Conservation (phyloP, 1,140 invertebrate species). For the Ylistrum balloti region DNA sequence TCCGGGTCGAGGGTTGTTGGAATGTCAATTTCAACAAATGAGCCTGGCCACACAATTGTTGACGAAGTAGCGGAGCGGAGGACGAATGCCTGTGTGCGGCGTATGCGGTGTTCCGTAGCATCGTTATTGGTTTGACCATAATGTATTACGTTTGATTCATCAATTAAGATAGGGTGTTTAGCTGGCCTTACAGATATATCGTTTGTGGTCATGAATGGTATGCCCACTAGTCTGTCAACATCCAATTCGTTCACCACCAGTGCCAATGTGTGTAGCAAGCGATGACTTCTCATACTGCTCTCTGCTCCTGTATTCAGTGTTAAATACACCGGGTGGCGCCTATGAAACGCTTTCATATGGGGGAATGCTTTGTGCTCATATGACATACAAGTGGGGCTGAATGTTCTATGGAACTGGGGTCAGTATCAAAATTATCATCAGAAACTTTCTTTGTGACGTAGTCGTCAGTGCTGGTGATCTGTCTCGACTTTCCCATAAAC, state of each 20-base stretch:
- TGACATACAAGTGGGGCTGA: not conserved
- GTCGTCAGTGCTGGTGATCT: not conserved
- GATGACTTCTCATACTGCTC: conserved; percentile 52
- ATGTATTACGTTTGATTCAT: no score
- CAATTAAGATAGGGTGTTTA: no score
- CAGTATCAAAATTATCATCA: not conserved
- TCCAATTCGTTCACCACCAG: not conserved
- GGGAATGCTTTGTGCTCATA: conserved; percentile 57
- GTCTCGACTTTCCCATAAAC: conserved; percentile 48
- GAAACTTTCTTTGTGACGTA: not conserved
- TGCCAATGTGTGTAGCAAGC: not conserved
- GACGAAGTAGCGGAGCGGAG: no score
- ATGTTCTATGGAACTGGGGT: not conserved
- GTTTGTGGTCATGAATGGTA: no score
- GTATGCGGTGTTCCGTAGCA: no score
- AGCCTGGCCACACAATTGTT: no score
- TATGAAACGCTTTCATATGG: conserved; percentile 47
- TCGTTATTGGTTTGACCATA: no score
- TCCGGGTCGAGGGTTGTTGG: no score
- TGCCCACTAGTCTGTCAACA: not conserved
- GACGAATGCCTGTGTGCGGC: no score
- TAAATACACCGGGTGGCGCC: conserved; percentile 43
- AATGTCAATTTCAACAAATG: no score
- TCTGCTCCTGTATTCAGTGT: conserved; percentile 56
- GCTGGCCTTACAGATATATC: no score